Evolutionary conservation across 35 echinoderm and acorn worm genomes (phyloP).

Genomic region (Anneissia japonica): DNA sequence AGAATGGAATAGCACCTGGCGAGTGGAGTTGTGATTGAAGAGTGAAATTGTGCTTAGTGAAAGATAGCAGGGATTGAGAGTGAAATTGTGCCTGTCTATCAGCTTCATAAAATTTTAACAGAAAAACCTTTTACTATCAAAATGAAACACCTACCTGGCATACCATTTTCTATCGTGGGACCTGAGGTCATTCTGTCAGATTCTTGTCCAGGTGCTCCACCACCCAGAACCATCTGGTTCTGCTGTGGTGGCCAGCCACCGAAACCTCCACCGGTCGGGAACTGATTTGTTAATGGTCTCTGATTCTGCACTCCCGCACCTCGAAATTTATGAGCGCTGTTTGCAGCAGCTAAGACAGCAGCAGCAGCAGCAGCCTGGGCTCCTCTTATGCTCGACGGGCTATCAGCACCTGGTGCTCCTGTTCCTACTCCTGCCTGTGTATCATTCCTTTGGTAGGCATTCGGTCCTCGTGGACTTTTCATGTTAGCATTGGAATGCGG

Average conservation of each 20-base stretch:
- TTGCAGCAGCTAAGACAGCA: slow-evolving; percentile 65
- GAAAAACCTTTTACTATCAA: no score
- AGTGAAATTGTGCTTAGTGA: no score
- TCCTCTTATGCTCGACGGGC: slow-evolving; percentile 15
- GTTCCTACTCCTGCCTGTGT: neutral
- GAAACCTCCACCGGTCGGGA: neutral
- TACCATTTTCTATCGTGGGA: neutral
- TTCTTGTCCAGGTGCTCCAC: neutral
- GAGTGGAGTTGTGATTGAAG: no score
- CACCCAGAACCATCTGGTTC: neutral
- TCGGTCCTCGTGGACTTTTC: neutral
- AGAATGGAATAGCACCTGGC: no score
- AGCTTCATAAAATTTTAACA: no score
- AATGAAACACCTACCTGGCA: neutral
- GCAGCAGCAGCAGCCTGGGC: slow-evolving; percentile 69
- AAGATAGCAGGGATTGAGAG: no score
- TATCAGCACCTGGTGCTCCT: neutral
- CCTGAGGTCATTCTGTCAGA: neutral
- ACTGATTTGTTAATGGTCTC: neutral
- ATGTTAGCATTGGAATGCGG: neutral
- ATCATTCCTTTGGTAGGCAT: slow-evolving; percentile 5
- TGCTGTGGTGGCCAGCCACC: neutral
- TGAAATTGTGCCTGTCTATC: no score
- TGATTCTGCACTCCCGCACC: neutral
- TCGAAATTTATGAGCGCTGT: slow-evolving; percentile 27